Evolutionary conservation across 2,888 invertebrate species (phyloP).

Genomic region (Oligia strigilis): DNA sequence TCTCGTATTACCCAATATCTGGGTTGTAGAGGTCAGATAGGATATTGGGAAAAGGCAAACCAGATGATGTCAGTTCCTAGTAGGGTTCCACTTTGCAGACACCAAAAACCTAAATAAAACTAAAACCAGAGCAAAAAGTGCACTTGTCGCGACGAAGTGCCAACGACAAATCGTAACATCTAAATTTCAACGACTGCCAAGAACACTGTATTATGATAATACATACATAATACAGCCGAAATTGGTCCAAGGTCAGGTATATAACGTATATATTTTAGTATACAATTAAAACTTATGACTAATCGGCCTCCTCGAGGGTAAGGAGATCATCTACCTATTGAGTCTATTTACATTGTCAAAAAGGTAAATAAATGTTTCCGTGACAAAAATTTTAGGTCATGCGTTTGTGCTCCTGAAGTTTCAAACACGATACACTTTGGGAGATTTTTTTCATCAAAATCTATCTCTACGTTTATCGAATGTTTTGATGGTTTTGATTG

Average conservation of each 20-base stretch:
- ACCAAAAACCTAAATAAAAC: neutral
- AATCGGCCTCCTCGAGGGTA: slow-evolving; percentile 24
- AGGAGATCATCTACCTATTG: neutral
- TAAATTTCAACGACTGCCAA: slow-evolving; percentile 39
- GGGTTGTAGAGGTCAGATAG: neutral
- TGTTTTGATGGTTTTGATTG: neutral
- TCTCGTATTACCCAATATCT: neutral
- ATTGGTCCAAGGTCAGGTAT: slow-evolving; percentile 52
- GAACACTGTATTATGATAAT: slow-evolving; percentile 28
- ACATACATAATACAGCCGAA: slow-evolving; percentile 20
- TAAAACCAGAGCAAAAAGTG: neutral
- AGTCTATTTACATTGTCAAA: neutral
- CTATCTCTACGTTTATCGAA: neutral
- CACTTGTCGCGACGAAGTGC: neutral
- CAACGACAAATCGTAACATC: slow-evolving; percentile 46
- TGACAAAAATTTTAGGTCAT: neutral
- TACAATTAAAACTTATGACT: slow-evolving; percentile 38
- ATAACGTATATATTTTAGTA: slow-evolving; percentile 25
- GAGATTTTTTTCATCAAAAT: neutral
- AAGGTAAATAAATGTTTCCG: neutral
- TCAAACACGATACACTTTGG: neutral
- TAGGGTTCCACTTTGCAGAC: neutral
- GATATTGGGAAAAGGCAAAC: neutral
- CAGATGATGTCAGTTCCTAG: neutral
- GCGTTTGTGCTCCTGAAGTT: neutral